Base-by-base conservation (phyloP, 2,113 vertebrate genomes). In the Gymnocephalus cernua region DNA sequence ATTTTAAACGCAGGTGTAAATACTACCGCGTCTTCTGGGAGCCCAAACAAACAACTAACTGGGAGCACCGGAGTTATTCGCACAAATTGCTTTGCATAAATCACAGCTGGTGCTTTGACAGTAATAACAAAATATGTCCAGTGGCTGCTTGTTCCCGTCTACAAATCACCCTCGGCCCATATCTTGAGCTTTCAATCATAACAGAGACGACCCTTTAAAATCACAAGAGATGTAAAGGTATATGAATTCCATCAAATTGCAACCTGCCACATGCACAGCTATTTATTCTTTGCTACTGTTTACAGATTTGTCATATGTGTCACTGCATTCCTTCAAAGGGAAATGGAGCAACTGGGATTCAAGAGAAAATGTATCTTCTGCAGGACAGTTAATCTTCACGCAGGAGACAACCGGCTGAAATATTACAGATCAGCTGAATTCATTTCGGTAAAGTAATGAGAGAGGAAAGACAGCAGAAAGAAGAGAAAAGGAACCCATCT, bases 41-140 rank as follows among this genome's bases (percentile, higher is more conserved):
- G 58, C 86, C 64, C 84, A 86, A 84, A 83, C 84, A 86, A 85
- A 85, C 86, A 77, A 85, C 86, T 85, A 90, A 89, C 86, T 77
- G 82, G 23, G 16, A 91, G 83, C 86, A 41, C 79, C 83, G 19
- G 77, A 44, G 89, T 91, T 91, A 90, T 86, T 88, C 82, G 81
- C 90, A 83, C 83, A 93, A 90, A 94, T 86, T 78, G 85, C 77
- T 86, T 83, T 71, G 82, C 92, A 93, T 94, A 89, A 94, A 93
- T 93, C 92, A 90, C 89, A 75, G 85, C 79, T 66, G 87, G 23
- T 8, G 78, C 88, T 78, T 67, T 83, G 92, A 92, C 94, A 89
- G 84, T 93, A 93, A 94, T 90, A 88, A 89, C 79, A 83, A 91
- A 92, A 87, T 80, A 80, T 80, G 82, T 90, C 80, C 84, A 78